Evolutionary conservation across 2,113 vertebrate genomes (phyloP).

Genomic region (Rhinopomastus cyanomelas): DNA sequence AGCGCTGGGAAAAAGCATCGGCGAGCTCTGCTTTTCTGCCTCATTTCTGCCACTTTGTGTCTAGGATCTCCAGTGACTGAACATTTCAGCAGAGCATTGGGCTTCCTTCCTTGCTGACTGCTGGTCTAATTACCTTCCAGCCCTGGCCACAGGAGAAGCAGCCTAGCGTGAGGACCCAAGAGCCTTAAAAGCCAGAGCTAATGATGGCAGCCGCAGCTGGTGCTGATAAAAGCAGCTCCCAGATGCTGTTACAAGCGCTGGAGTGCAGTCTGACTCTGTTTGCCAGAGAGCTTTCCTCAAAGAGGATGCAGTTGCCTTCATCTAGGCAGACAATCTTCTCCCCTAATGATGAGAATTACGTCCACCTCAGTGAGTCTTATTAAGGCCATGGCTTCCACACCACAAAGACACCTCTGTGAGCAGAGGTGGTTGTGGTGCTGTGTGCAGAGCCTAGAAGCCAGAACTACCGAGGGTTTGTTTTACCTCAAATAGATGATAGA

Average conservation of each 20-base stretch:
- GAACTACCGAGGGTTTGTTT: not conserved
- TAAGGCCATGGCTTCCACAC: not conserved
- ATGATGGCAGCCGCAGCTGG: not conserved
- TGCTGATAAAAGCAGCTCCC: not conserved
- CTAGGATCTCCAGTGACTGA: not conserved
- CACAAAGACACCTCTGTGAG: not conserved
- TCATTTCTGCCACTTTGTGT: not conserved
- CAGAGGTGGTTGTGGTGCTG: not conserved
- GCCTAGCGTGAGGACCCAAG: not conserved
- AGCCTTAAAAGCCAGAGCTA: conserved; percentile 13
- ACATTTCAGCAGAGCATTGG: not conserved
- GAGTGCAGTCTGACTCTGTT: not conserved
- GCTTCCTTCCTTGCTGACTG: not conserved
- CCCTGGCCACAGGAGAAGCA: not conserved
- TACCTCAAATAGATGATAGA: not conserved
- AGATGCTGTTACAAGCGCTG: not conserved
- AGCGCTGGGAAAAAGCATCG: not conserved
- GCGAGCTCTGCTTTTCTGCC: not conserved
- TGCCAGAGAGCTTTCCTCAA: not conserved
- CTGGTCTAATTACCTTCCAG: conserved; percentile 28
- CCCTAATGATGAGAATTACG: not conserved
- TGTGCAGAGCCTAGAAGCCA: not conserved
- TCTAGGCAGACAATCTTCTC: conserved; percentile 28
- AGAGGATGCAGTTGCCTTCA: not conserved
- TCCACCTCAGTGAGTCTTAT: not conserved